Base-by-base conservation (phyloP, 2,113 vertebrate genomes). In the Scytalopus superciliaris region DNA sequence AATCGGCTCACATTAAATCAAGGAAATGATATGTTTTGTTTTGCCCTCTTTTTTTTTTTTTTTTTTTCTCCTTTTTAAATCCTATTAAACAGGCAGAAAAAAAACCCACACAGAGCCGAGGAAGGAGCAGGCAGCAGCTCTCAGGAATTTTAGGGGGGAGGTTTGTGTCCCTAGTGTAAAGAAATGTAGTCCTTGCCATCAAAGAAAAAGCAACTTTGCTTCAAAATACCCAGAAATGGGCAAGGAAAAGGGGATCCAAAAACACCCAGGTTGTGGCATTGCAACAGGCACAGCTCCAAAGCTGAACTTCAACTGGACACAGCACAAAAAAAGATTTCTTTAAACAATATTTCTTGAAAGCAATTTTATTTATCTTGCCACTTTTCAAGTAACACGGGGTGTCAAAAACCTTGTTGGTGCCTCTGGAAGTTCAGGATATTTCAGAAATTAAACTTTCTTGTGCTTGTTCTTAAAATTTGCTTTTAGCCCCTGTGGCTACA, bases 21-120 rank as follows among this genome's bases (percentile, higher is more conserved):
- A 96, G 95, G 96, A 97, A 97, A 93, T 91, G 45, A 95, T 94
- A 80, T 96, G 93, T 87, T 96, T 89, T 96, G 89, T 80, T 93
- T 95, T 92, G 76, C 56, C 56, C 17, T 10, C 47, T 83, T 91
- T 83, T 44, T 55, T 40, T 30, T 28, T 31, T 6, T 9, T 60
- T 27, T 17, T 31, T 16, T 39, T 68, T 44, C 19, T 6, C 18
- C 12, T 63, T 59, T 52, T 55, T 2, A 79, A 77, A 70, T 70
- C 78, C n/a, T 74, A 90, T 93, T 94, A 81, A 94, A 79, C 45
- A 53, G 93, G 84, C 93, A 72, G 87, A 25, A 59, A 95, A 89
- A 37, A 59, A 95, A 85, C 7, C 3, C 18, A 45, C 81, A 23
- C 8, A 1, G 52, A 89, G 93, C 80, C 91, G 93, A 83, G 73